Evolutionary conservation across 2,113 vertebrate species (phyloP), one percentile per base, ranked within the genome.

Genomic region (Phocoena phocoena): DNA sequence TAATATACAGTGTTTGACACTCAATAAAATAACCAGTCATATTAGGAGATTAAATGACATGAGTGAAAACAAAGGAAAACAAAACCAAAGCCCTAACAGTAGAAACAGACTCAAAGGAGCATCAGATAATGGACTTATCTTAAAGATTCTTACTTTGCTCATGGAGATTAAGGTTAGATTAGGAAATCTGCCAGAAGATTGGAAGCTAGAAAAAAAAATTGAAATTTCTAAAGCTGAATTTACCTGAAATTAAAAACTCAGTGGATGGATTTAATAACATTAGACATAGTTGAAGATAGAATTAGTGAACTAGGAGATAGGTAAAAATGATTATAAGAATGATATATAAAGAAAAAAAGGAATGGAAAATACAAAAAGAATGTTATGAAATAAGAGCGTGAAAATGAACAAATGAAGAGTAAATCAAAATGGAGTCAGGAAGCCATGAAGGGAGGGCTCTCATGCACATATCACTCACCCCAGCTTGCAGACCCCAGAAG

Each of bases 161-260:
- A 84, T 60, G 23, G 31, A 67, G 9, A 83, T 83, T 76, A 76
- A 90, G 21, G 12, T 76, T 68, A 89, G n/a, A 44, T n/a, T 65
- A 94, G 21, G 77, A 50, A 68, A 83, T 47, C 17, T 89, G 60
- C 47, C 47, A 84, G 58, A 90, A 83, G 58, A 76, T 58, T 76
- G n/a, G n/a, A 65, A 84, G 36, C 68, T 65, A 60, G 36, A 6
- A 90, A 76, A 90, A 31, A 68, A 89, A 83, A 67, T 6, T 90
- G 62, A 76, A 90, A 83, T 84, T 90, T 94, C 68, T 95, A 47
- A 84, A 90, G 76, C 36, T 76, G 60, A 76, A 58, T 84, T 83
- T 90, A 95, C 17, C 3, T 67, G 41, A 81, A 82, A 65, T 63
- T 7, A 58, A 94, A 94, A 89, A 74, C n/a, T 31, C 44, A 58